Conservation (phyloP, 2,113 vertebrate species). For the Lonchura striata region DNA sequence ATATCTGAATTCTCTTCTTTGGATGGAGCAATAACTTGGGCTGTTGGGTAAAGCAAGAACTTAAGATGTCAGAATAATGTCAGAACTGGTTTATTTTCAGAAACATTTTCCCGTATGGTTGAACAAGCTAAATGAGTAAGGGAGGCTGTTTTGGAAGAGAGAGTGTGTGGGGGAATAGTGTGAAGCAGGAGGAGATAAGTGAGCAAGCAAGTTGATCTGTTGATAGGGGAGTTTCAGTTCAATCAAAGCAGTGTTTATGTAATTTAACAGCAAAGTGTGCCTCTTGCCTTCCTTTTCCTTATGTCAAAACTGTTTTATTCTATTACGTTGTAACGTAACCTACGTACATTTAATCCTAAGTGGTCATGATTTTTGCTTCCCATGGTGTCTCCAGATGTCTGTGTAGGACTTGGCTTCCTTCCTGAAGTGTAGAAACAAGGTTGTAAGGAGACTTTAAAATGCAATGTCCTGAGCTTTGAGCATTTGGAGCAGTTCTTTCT, state of each 20-base stretch:
- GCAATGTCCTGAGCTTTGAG: background rate
- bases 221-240: constrained; percentile 28
- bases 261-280: background rate
- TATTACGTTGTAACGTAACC: background rate
- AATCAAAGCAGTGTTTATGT: constrained; percentile 16
- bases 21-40: background rate
- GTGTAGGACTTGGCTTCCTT: background rate
- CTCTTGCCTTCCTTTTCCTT: constrained; percentile 15
- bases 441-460: background rate
- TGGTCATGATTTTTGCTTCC: background rate
- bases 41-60: background rate
- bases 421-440: background rate
- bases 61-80: background rate
- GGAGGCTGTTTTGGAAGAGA: constrained; percentile 13
- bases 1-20: background rate
- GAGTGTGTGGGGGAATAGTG: background rate
- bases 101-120: background rate
- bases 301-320: background rate
- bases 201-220: constrained; percentile 24
- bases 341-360: background rate
- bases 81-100: constrained; percentile 13
- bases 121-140: constrained; percentile 10
- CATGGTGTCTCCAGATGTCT: background rate
- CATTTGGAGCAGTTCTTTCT: background rate
- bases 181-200: constrained; percentile 24